These are phyloP conservation scores for Chloroceryle amazona DNA, from an alignment of 2,797 vertebrate genomes.

Conservation along the genomic window DNA sequence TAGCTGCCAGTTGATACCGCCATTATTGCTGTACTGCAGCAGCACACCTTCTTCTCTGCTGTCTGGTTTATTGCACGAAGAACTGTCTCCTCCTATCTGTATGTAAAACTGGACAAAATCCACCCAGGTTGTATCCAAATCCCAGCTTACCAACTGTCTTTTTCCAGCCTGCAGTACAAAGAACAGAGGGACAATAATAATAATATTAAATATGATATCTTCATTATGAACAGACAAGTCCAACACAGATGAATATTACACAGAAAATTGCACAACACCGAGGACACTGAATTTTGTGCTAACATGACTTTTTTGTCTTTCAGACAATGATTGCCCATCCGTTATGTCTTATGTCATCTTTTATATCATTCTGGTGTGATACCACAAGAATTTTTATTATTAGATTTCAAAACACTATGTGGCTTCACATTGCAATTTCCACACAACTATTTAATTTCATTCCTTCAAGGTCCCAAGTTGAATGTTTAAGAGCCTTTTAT, in stretches of 20 bases:
- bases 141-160: slow-evolving; percentile 94
- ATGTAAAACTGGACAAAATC: slow-evolving; percentile 99
- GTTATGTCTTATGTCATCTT: background rate
- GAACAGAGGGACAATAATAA: background rate
- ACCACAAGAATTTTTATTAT: background rate
- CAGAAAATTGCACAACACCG: background rate
- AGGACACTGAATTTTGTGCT: background rate
- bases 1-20: slow-evolving; percentile 96
- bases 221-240: background rate
- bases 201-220: background rate
- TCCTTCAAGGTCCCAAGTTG: background rate
- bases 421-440: background rate
- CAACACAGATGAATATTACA: background rate
- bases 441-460: background rate
- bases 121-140: slow-evolving; percentile 97
- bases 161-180: slow-evolving; percentile 88
- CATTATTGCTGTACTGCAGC: slow-evolving; percentile 96
- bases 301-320: background rate
- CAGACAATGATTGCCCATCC: background rate
- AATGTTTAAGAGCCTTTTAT: background rate
- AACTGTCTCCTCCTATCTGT: slow-evolving; percentile 93
- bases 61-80: slow-evolving; percentile 94
- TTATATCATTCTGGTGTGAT: background rate
- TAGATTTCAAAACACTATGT: background rate
- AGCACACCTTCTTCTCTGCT: slow-evolving; percentile 96